phyloP scores from a whole-genome alignment of 2,113 vertebrate genomes.

The Boulengeromyrus knoepffleri region DNA sequence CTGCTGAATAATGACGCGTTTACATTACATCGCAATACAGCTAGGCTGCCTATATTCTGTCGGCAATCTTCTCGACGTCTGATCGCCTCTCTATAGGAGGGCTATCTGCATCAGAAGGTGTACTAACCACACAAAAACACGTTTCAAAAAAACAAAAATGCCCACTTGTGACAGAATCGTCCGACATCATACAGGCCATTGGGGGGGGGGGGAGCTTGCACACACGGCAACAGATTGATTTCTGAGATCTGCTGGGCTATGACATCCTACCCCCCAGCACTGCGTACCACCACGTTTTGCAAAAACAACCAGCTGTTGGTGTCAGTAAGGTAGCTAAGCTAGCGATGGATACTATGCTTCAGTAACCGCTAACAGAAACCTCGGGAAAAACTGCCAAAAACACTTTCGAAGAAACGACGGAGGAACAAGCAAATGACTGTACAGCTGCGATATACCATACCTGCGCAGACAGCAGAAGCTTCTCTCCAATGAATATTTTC shows the following conservation, averaged over 20 bases:
- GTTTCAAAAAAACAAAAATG: neutral
- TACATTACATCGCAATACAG: neutral
- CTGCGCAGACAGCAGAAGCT: neutral
- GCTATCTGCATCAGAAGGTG: neutral
- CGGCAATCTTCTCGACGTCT: neutral
- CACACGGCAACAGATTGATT: neutral
- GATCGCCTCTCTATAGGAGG: neutral
- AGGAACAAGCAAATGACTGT: neutral
- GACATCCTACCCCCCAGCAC: neutral
- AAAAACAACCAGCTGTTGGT: conserved; percentile 21
- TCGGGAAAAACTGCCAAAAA: neutral
- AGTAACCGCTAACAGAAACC: neutral
- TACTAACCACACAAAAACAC: neutral
- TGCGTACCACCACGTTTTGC: neutral
- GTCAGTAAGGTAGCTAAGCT: conserved; percentile 16
- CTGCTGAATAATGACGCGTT: neutral
- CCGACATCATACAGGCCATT: neutral
- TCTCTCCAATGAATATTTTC: conserved; percentile 1
- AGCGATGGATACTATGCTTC: neutral
- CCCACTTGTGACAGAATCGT: neutral
- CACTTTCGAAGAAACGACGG: neutral
- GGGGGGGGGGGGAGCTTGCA: neutral
- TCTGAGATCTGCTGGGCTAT: neutral
- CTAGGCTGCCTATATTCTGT: neutral
- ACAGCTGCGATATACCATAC: neutral